These are phyloP conservation scores for Acyrthosiphon pisum DNA, from an alignment of 1,140 invertebrate genomes.

Conservation along the genomic window DNA sequence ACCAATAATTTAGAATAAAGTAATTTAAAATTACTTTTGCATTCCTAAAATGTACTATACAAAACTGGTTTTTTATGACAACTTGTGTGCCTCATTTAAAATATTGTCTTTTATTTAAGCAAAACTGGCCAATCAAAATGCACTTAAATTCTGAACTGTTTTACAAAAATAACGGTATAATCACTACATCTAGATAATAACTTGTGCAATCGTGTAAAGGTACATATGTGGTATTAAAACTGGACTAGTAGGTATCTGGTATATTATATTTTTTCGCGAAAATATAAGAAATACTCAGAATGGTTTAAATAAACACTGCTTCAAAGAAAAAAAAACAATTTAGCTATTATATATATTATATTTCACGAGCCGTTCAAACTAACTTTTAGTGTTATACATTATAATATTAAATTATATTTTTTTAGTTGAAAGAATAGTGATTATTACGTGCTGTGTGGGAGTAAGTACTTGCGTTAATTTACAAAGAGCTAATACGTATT, in stretches of 20 bases:
- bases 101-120: conserved; percentile 30
- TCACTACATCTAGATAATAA: background rate
- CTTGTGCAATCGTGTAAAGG: background rate
- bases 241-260: conserved; percentile 16
- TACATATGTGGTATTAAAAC: background rate
- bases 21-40: background rate
- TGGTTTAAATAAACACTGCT: background rate
- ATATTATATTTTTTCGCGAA: background rate
- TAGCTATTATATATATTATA: background rate
- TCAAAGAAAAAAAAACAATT: background rate
- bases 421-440: background rate
- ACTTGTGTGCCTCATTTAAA: background rate
- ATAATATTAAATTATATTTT: background rate
- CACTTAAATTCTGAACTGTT: conserved; percentile 2
- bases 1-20: background rate
- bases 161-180: conserved; percentile 22
- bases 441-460: background rate
- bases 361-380: conserved; percentile 14
- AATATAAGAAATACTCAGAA: background rate
- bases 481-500: background rate
- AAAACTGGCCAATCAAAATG: background rate
- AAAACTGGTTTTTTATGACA: conserved; percentile 26
- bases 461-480: background rate
- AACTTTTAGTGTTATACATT: background rate
- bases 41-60: background rate